Conservation (phyloP, 1,140 invertebrate species). For the Ridgeia piscesae region DNA sequence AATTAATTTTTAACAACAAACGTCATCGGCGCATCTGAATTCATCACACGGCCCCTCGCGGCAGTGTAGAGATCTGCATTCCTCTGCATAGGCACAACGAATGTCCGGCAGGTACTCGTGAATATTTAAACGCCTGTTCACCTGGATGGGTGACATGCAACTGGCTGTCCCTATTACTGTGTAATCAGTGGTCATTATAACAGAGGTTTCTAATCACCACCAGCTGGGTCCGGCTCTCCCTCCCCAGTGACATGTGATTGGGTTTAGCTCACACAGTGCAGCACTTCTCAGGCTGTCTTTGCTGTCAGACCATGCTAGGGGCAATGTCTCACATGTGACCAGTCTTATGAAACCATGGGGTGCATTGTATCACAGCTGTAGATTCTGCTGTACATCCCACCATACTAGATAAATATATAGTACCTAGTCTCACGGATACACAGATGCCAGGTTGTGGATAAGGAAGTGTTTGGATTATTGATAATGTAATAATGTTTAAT, state of each 20-base stretch:
- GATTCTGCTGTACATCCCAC: too few species aligned
- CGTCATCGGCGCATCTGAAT: background rate
- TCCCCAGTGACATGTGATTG: background rate
- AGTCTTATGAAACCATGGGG: background rate
- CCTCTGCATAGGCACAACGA: background rate
- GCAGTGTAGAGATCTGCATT: background rate
- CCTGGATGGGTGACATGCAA: background rate
- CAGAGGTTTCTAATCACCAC: background rate
- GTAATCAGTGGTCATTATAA: constrained; percentile 6
- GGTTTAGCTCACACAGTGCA: background rate
- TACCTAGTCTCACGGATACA: too few species aligned
- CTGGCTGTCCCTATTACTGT: background rate
- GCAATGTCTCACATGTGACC: background rate
- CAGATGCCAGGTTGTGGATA: too few species aligned
- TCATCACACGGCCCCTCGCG: background rate
- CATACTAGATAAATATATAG: too few species aligned
- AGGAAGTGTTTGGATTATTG: too few species aligned
- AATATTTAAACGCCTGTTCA: background rate
- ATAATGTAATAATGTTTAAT: too few species aligned
- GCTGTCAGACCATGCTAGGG: background rate
- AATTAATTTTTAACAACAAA: background rate
- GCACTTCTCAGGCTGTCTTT: background rate
- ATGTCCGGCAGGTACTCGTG: background rate
- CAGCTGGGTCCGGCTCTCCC: background rate
- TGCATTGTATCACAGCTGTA: too few species aligned